A percentile compares a stretch with the other conserved stretches of the same genome.
Conservation (phyloP, 2,888 invertebrate genomes). For the Ectemnius lituratus region DNA sequence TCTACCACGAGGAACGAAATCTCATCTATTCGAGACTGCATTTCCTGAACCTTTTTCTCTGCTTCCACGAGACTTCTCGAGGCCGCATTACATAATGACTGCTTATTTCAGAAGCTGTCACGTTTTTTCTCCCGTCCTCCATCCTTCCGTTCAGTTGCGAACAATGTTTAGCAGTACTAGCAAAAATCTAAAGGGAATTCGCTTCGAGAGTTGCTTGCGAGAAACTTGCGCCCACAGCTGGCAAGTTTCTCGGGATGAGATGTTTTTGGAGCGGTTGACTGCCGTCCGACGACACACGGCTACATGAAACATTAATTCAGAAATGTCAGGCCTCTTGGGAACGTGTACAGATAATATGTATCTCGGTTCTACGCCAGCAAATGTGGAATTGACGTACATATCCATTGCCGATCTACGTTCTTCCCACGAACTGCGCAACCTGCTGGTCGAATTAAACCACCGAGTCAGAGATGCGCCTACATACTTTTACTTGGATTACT, state of each 20-base stretch:
- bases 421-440: too few species aligned
- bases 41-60: neutral
- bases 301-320: neutral
- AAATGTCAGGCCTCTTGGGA: neutral
- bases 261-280: neutral
- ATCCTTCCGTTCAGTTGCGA: neutral
- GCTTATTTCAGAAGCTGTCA: neutral
- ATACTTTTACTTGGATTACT: too few species aligned
- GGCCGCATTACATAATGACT: constrained; percentile 2
- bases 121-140: neutral
- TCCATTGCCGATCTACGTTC: too few species aligned
- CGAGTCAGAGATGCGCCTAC: too few species aligned
- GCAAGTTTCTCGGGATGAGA: neutral
- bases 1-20: neutral
- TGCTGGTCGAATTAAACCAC: too few species aligned
- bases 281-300: neutral
- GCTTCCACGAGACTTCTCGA: neutral
- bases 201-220: neutral
- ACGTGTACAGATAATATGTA: too few species aligned
- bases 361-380: too few species aligned
- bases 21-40: neutral
- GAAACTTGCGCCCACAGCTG: neutral
- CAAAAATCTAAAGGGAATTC: neutral
- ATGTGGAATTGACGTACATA: too few species aligned
- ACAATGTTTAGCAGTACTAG: neutral